Evolutionary conservation across 2,888 invertebrate genomes (phyloP).

Genomic region (Cryptocephalus primarius): DNA sequence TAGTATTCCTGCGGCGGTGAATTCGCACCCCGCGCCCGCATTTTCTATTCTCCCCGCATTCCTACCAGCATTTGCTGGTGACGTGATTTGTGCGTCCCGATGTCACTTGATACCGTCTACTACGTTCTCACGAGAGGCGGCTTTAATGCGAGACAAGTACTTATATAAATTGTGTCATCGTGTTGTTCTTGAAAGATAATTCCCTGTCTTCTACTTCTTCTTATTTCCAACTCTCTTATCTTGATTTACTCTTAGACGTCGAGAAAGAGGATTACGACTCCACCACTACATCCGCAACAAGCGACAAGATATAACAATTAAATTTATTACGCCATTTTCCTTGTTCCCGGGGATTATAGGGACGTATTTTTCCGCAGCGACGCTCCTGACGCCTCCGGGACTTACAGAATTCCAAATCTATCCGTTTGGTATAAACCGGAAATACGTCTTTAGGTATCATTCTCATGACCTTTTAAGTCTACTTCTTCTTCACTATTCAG

Average conservation of each 20-base stretch:
- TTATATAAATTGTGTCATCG: slow-evolving; percentile 34
- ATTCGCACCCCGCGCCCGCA: slow-evolving; percentile 31
- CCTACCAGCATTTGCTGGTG: slow-evolving; percentile 36
- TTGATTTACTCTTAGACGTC: neutral
- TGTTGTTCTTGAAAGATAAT: slow-evolving; percentile 9
- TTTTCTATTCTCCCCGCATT: slow-evolving; percentile 36
- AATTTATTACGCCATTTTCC: no score
- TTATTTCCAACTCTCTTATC: neutral
- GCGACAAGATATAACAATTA: neutral
- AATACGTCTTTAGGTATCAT: no score
- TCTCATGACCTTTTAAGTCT: no score
- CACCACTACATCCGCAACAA: neutral
- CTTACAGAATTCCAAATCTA: no score
- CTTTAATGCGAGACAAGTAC: slow-evolving; percentile 33
- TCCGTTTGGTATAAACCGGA: no score
- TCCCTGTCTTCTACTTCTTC: neutral
- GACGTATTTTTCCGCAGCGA: no score
- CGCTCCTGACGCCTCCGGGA: no score
- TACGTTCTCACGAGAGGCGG: slow-evolving; percentile 27
- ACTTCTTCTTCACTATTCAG: no score
- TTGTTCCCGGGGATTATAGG: no score
- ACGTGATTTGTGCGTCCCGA: slow-evolving; percentile 37
- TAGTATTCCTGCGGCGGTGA: slow-evolving; percentile 31
- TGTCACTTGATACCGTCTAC: slow-evolving; percentile 33
- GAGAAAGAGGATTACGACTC: neutral